Base-by-base conservation (phyloP, 2,113 vertebrate species). In the Rhinopomastus cyanomelas region DNA sequence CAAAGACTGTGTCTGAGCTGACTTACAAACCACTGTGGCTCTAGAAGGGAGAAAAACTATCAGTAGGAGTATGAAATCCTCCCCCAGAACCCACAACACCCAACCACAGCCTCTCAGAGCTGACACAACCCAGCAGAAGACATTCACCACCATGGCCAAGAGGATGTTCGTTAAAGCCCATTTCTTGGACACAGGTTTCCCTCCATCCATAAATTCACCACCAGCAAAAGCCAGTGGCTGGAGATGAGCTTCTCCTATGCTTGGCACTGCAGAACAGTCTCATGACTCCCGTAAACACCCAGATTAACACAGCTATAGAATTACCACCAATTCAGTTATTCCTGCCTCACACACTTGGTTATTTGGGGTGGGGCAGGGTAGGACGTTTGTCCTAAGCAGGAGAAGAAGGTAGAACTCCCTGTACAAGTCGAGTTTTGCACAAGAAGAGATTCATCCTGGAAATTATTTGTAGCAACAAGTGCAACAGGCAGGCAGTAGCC, bases 231-330 rank as follows among this genome's bases (percentile, higher is more conserved):
- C 5, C 60, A 39, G 53, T 30, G 14, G 68, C 73, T 20, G 65
- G 6, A 62, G 53, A 26, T 14, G 1, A 8, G 39, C 46, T 30
- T 6, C 66, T 64, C 61, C 71, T 3, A 5, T 27, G 1, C 26
- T 6, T 16, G 23, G 36, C 16, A 18, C 34, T 6, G 2, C 51
- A 18, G 13, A 16, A 6, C n/a, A 0, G 23, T 11, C 25, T 23
- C 27, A 6, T 4, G 8, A 2, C 37, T 6, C 8, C 64, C 57
- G 34, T 27, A 39, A 29, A 71, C 1, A 3, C 27, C 29, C 66
- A 6, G 30, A 7, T 36, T 0, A 10, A 18, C n/a, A 2, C 0
- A 3, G 12, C 16, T 26, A 1, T 0, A 16, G 23, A 29, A 12
- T 26, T 8, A 4, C n/a, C 27, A 25, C 8, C 1, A 13, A 39